phyloP scores from a whole-genome alignment of 2,888 invertebrate genomes.

The Rhyacophila evoluta region DNA sequence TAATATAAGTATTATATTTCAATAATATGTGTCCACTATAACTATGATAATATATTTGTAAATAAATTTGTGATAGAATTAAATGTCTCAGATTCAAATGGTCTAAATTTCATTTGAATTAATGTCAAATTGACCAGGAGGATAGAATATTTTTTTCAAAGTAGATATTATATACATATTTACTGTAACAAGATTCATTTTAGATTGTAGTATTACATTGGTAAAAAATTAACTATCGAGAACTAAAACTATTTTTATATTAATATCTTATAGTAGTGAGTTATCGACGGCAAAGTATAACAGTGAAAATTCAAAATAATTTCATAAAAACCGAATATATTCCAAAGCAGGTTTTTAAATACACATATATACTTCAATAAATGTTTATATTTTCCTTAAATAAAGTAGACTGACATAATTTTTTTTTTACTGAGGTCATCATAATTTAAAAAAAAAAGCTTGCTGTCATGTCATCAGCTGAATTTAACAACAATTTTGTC shows the following conservation, averaged over 20 bases:
- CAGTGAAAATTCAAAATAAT: neutral
- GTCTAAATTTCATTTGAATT: neutral
- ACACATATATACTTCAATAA: too few species aligned
- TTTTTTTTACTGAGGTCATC: too few species aligned
- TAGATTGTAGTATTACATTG: neutral
- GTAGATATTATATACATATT: neutral
- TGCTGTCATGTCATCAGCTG: too few species aligned
- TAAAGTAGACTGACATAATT: too few species aligned
- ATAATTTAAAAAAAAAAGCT: too few species aligned
- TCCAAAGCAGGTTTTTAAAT: too few species aligned
- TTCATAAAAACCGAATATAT: neutral
- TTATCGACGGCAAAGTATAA: neutral
- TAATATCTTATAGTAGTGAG: neutral
- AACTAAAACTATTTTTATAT: conserved; percentile 31
- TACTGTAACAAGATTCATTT: neutral
- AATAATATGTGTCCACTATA: conserved; percentile 3
- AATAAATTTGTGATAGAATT: conserved; percentile 7
- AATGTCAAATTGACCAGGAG: neutral
- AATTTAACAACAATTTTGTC: too few species aligned
- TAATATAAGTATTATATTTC: conserved; percentile 10
- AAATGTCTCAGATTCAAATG: neutral
- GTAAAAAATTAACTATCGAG: neutral
- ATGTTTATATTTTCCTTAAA: too few species aligned
- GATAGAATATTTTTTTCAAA: neutral
- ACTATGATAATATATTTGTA: neutral